phyloP scores from a whole-genome alignment of 1,140 invertebrate species.

The Lucilia sericata region DNA sequence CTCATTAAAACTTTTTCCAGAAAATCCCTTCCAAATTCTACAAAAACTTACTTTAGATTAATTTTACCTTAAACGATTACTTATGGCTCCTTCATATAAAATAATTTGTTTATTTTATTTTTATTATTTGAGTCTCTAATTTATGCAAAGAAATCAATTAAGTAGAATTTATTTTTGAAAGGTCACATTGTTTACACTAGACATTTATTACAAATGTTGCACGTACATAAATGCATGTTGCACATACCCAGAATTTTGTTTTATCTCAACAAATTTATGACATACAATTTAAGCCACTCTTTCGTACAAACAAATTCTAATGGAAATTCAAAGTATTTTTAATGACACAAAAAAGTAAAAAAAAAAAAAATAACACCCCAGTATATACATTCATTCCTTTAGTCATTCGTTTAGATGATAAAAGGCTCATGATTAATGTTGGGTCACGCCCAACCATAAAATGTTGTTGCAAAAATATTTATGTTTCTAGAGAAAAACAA shows the following conservation, averaged over 20 bases:
- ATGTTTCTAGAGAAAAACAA: constrained; percentile 32
- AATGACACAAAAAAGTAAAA: neutral
- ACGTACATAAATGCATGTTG: neutral
- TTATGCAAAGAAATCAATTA: constrained; percentile 17
- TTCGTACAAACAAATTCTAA: neutral
- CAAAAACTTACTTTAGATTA: too few species aligned
- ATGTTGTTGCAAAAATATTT: constrained; percentile 38
- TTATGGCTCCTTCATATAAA: too few species aligned
- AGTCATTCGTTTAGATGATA: constrained; percentile 15
- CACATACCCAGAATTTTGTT: neutral
- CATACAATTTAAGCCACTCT: constrained; percentile 6
- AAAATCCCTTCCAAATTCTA: too few species aligned
- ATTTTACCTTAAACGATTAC: too few species aligned
- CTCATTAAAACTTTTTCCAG: too few species aligned
- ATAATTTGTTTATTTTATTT: neutral
- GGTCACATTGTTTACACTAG: neutral
- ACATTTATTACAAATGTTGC: neutral
- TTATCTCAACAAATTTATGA: constrained; percentile 12
- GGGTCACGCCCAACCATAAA: constrained; percentile 41
- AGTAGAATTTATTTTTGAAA: constrained; percentile 1
- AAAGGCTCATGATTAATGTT: constrained; percentile 38
- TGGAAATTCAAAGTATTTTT: constrained; percentile 12
- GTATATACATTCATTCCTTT: neutral
- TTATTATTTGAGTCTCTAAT: constrained; percentile 4
- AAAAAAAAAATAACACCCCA: neutral